Evolutionary conservation across 2,113 vertebrate genomes (phyloP), one percentile per base, ranked within the genome.

Genomic region (Callipepla californica): DNA sequence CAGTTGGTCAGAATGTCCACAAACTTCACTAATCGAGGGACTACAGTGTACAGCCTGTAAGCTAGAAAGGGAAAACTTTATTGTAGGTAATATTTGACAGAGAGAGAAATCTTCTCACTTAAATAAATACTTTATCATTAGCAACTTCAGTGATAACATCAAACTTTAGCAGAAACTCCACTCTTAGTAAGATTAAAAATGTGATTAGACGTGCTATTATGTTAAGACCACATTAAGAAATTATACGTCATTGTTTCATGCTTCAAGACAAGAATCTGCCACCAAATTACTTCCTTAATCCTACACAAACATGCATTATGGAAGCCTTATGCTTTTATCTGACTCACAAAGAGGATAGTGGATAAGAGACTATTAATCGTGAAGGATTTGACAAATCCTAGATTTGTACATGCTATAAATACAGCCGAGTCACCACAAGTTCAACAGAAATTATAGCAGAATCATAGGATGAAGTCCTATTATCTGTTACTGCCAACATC

Each of bases 1-100:
- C 99, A 99, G 95, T 99, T 99, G 94, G 99, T 99, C 77, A 99
- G 98, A 97, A 98, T 97, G 96, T 99, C 99, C 72, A 99, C 99
- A 97, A 99, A 99, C 97, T 99, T 99, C 92, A 99, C 99, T 28
- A 99, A 97, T 61, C 98, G 98, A 67, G 99, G 99, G 51, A 99
- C 99, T 53, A 99, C 99, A 0, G 99, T 99, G 93, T 99, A 99
- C 42, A 99, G 98, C 85, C 98, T 98, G 89, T 99, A 99, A 59
- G 97, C 99, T 99, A 92, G 47, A 97, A 94, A 70, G 19, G 42
- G 83, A 87, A 84, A 50, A 11, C 19, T 51, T 51, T 16, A 34
- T 14, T 48, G 62, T 30, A 72, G 42, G 66, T 40, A 22, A 68
- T 13, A 61, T 18, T 22, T 40, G 38, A 40, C 9, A 8, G 38